Conservation (phyloP, 2,113 vertebrate species). For the Ophiodon elongatus region DNA sequence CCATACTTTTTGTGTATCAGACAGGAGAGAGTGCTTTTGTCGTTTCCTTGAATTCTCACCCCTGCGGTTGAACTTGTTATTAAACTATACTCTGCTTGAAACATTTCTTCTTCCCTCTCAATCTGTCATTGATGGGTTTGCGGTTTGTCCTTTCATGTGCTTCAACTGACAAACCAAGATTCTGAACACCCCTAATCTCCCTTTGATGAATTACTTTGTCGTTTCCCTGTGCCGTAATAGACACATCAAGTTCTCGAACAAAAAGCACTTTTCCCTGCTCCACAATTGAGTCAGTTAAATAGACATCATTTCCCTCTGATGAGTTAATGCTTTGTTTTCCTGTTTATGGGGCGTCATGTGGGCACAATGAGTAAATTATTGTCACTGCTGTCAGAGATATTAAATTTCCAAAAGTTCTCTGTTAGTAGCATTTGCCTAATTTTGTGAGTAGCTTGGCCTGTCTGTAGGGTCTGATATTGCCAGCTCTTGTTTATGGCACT, state of each 20-base stretch:
- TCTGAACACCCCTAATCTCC: slow-evolving; percentile 61
- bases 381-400: slow-evolving; percentile 76
- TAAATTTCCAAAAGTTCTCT: slow-evolving; percentile 76
- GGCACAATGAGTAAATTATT: slow-evolving; percentile 81
- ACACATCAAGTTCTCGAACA: slow-evolving; percentile 64
- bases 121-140: slow-evolving; percentile 71
- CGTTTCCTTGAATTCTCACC: slow-evolving; percentile 51
- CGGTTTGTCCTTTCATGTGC: slow-evolving; percentile 61
- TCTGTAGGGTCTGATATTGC: slow-evolving; percentile 75
- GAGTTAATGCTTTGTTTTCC: slow-evolving; percentile 81
- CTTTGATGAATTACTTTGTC: slow-evolving; percentile 67
- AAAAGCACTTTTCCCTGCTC: slow-evolving; percentile 65
- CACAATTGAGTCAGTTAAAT: slow-evolving; percentile 75
- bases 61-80: slow-evolving; percentile 68
- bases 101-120: slow-evolving; percentile 62
- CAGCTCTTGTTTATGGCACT: slow-evolving; percentile 79
- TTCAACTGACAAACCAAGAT: slow-evolving; percentile 62
- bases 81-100: slow-evolving; percentile 59
- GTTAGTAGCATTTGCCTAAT: slow-evolving; percentile 79
- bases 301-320: slow-evolving; percentile 77
- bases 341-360: slow-evolving; percentile 79
- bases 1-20: slow-evolving; percentile 48
- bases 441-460: slow-evolving; percentile 71
- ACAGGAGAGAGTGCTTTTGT: slow-evolving; percentile 55
- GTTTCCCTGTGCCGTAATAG: slow-evolving; percentile 54